A percentile compares a stretch with the other conserved stretches of the same genome.
phyloP scores from a whole-genome alignment of 2,888 invertebrate species.

The Nemoura dubitans region DNA sequence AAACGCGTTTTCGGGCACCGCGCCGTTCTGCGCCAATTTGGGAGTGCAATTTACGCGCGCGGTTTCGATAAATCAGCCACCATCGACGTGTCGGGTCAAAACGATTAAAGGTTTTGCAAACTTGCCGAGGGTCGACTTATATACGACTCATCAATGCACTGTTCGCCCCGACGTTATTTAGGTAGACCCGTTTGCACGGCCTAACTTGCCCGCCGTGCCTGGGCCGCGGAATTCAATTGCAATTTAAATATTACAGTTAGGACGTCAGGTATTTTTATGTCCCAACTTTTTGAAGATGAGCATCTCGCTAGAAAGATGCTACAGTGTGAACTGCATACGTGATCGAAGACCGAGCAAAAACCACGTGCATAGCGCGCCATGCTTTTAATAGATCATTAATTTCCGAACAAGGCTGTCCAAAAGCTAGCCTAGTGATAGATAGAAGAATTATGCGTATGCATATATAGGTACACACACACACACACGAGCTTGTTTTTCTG shows the following conservation, averaged over 20 bases:
- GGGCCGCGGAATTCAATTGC: slow-evolving; percentile 21
- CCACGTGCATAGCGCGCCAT: neutral
- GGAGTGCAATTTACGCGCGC: neutral
- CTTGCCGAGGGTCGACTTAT: neutral
- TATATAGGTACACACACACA: neutral
- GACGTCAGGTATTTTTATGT: slow-evolving; percentile 21
- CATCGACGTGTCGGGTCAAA: neutral
- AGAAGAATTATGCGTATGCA: neutral
- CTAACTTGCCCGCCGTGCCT: too few relatives aligned
- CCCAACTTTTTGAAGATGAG: slow-evolving; percentile 28
- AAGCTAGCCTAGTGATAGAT: neutral
- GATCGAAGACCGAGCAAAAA: neutral
- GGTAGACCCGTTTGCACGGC: too few relatives aligned
- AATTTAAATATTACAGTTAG: slow-evolving; percentile 38
- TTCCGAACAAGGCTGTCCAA: slow-evolving; percentile 25
- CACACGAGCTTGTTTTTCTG: neutral
- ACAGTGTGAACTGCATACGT: slow-evolving; percentile 5
- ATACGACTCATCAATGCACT: too few relatives aligned
- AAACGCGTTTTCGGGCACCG: too few relatives aligned
- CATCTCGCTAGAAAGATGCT: too few relatives aligned
- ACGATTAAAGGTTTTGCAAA: neutral
- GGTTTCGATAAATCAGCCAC: neutral
- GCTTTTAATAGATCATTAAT: slow-evolving; percentile 36
- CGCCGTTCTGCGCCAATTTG: too few relatives aligned
- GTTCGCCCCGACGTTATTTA: too few relatives aligned